Conservation (phyloP, 2,113 vertebrate genomes). For the Semicossyphus pulcher region DNA sequence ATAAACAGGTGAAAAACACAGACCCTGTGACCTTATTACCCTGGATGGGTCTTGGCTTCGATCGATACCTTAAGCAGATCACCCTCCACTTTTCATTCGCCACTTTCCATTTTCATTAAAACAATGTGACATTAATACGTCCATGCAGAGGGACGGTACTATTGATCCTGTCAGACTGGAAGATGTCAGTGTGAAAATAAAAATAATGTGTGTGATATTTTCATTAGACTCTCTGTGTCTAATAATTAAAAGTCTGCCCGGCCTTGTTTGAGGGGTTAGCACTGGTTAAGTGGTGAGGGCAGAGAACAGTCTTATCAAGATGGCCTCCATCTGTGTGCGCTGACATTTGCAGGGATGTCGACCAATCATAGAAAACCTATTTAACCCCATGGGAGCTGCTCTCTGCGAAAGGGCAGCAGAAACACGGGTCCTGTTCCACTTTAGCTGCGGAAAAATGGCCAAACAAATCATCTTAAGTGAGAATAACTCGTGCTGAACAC, state of each 20-base stretch:
- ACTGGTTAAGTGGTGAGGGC: constrained; percentile 46
- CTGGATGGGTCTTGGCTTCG: constrained; percentile 19
- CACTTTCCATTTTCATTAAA: constrained; percentile 69
- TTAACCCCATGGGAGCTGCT: not conserved
- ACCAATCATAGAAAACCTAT: constrained; percentile 40
- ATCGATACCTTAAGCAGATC: constrained; percentile 63
- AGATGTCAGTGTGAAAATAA: constrained; percentile 45
- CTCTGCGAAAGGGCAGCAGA: constrained; percentile 29
- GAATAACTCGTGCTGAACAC: not conserved
- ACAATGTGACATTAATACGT: constrained; percentile 70
- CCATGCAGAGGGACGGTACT: constrained; percentile 37
- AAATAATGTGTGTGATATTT: constrained; percentile 69
- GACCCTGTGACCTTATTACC: constrained; percentile 26
- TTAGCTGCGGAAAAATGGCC: not conserved
- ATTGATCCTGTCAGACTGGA: constrained; percentile 52
- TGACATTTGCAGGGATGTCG: constrained; percentile 51
- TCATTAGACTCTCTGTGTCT: constrained; percentile 59
- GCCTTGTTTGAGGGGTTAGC: constrained; percentile 31
- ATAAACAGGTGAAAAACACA: not conserved
- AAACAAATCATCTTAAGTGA: constrained; percentile 20
- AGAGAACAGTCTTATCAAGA: constrained; percentile 9
- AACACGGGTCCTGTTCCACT: constrained; percentile 8
- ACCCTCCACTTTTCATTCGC: constrained; percentile 37
- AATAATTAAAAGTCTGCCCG: constrained; percentile 46
- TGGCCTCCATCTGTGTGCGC: constrained; percentile 28